Conservation (phyloP, 2,797 vertebrate genomes). For the Ciconia nigra region DNA sequence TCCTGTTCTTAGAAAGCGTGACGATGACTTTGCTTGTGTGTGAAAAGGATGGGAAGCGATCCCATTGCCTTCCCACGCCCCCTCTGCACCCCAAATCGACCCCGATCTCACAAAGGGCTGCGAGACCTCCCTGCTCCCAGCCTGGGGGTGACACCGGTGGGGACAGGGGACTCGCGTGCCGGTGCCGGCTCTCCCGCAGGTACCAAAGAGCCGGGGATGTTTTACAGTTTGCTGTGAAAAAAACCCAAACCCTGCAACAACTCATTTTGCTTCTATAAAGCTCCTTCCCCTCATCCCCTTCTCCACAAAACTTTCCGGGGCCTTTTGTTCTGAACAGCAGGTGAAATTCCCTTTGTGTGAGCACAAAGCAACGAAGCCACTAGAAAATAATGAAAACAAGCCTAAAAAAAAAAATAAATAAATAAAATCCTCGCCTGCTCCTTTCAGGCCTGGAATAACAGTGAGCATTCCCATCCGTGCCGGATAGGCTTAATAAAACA, state of each 20-base stretch:
- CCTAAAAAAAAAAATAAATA: background rate
- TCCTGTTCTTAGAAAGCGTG: conserved; percentile 61
- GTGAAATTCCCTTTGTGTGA: conserved; percentile 37
- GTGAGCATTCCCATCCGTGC: rapidly evolving
- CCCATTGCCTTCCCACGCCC: background rate
- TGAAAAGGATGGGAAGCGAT: background rate
- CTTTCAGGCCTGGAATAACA: conserved; percentile 25
- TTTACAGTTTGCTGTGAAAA: background rate
- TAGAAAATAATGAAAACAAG: conserved; percentile 40
- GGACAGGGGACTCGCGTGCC: rapidly evolving
- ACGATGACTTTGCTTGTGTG: background rate
- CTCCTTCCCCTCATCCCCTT: background rate
- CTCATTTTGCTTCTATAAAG: background rate
- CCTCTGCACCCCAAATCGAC: background rate
- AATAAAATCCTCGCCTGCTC: background rate
- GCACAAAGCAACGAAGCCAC: background rate
- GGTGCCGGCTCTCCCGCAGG: background rate
- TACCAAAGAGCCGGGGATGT: background rate
- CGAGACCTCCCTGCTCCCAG: background rate
- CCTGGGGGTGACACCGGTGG: background rate
- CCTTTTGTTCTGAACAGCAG: conserved; percentile 53
- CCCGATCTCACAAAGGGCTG: rapidly evolving
- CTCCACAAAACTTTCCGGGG: conserved; percentile 5
- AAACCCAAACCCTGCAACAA: background rate
- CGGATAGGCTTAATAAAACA: background rate